phyloP scores from a whole-genome alignment of 2,113 vertebrate species.

The Boleophthalmus pectinirostris region DNA sequence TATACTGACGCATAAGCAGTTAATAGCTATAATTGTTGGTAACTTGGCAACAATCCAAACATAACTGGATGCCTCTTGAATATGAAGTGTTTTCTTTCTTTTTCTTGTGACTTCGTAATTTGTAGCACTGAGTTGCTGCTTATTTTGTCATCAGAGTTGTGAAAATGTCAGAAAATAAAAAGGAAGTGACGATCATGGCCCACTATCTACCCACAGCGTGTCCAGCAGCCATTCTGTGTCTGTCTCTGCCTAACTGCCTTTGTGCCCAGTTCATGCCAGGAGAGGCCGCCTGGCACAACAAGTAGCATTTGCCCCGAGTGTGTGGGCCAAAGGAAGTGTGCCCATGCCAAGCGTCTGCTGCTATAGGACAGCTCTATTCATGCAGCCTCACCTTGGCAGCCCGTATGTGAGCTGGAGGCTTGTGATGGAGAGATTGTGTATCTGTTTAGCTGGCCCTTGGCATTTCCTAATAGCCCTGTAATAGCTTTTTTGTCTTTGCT shows the following conservation, averaged over 20 bases:
- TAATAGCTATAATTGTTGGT: not conserved
- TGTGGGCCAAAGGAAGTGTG: conserved; percentile 53
- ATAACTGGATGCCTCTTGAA: not conserved
- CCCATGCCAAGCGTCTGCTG: conserved; percentile 57
- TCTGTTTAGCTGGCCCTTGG: conserved; percentile 49
- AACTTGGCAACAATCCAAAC: not conserved
- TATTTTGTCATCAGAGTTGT: not conserved
- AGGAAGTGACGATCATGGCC: not conserved
- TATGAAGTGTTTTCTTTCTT: not conserved
- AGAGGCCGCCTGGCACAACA: conserved; percentile 43
- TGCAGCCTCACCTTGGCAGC: conserved; percentile 59
- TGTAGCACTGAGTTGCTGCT: not conserved
- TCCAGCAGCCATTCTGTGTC: not conserved
- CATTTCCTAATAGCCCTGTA: conserved; percentile 46
- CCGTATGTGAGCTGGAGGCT: conserved; percentile 28
- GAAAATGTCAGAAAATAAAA: not conserved
- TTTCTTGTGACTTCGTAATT: not conserved
- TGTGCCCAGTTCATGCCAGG: conserved; percentile 40
- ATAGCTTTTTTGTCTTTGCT: conserved; percentile 28
- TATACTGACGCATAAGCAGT: not conserved
- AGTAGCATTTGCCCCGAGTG: conserved; percentile 30
- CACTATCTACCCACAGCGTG: not conserved
- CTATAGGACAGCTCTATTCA: conserved; percentile 57
- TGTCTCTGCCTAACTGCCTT: conserved; percentile 2
- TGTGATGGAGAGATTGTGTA: conserved; percentile 17